A percentile compares a stretch with the other conserved stretches of the same genome.
phyloP scores from a whole-genome alignment of 2,888 invertebrate genomes.

The Dinocampus coccinellae region DNA sequence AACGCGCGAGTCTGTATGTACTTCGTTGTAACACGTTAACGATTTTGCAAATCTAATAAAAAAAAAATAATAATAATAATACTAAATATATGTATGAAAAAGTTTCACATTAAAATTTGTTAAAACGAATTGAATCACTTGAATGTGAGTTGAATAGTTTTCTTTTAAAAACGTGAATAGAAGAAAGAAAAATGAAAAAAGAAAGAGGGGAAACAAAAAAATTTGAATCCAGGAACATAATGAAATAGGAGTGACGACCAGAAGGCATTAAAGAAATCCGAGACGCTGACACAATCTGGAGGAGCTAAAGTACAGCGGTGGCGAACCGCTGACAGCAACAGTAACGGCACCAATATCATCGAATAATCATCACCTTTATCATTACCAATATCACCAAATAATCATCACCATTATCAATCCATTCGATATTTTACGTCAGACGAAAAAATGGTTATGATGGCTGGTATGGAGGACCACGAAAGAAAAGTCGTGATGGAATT shows the following conservation, averaged over 20 bases:
- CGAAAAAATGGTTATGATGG: conserved; percentile 80
- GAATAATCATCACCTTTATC: no score
- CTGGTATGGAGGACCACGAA: conserved; percentile 88
- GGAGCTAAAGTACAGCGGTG: conserved; percentile 35
- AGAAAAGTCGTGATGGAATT: conserved; percentile 95
- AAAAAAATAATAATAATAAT: no score
- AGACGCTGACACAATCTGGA: conserved; percentile 40
- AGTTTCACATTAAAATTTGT: no score
- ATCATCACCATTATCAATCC: conserved; percentile 29
- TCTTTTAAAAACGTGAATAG: background rate
- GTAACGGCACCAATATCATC: no score
- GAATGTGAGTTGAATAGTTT: no score
- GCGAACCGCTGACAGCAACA: conserved; percentile 42
- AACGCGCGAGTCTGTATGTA: background rate
- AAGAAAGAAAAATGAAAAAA: background rate
- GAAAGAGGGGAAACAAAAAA: background rate
- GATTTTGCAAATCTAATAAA: background rate
- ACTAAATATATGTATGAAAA: no score
- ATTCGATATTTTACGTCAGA: conserved; percentile 41
- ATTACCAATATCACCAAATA: no score
- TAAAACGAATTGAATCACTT: no score
- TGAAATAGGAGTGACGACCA: conserved; percentile 51
- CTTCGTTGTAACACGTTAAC: background rate
- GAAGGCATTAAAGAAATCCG: conserved; percentile 51
- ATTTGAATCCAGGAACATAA: conserved; percentile 43